Base-by-base conservation (phyloP, 2,113 vertebrate genomes). In the Oncorhynchus tshawytscha region DNA sequence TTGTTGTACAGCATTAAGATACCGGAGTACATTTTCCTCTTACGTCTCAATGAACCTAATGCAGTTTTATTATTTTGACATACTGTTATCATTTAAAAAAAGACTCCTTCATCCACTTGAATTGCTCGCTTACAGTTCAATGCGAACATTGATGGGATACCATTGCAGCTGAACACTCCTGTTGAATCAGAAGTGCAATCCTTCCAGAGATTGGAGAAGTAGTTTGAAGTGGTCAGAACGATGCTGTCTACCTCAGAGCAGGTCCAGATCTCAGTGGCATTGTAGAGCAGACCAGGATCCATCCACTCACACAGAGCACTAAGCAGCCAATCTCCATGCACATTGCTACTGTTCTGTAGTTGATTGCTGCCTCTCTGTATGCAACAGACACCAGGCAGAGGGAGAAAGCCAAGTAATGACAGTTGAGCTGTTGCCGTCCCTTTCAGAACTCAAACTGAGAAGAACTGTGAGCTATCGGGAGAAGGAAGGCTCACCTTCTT, bases 181-280 rank as follows among this genome's bases (percentile, higher is more conserved):
- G 97, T 98, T 73, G 96, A 96, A 86, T 98, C 97, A 49, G 96
- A 95, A 67, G 97, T 81, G 74, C 97, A 99, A 3, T 95, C 95
- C 91, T 97, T 98, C 97, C 97, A 98, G 62, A 98, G 91, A 88
- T 98, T 99, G 86, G 97, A 96, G 91, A 93, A 99, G 85, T 94
- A 97, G 88, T 96, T 96, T n/a, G 95, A 91, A 3, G 96, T 94
- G 77, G 95, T 95, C 86, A 99, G 94, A 82, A 98, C 96, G 1
- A 94, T 91, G 80, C 92, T 94, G 66, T 92, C 92, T 67, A 96
- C 94, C 82, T 95, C 94, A 54, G 97, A 98, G 83, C 96, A 95
- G 39, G 96, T 96, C 97, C 97, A 99, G 87, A 96, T 97, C 86
- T 98, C 97, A 20, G 91, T 78, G 95, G 94, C 91, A 97, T 89